Percentiles rank a stretch among this genome's conserved stretches.
These are phyloP conservation scores for Porites lobata DNA, from an alignment of 92 coral and sea anemone species.

Conservation along the genomic window DNA sequence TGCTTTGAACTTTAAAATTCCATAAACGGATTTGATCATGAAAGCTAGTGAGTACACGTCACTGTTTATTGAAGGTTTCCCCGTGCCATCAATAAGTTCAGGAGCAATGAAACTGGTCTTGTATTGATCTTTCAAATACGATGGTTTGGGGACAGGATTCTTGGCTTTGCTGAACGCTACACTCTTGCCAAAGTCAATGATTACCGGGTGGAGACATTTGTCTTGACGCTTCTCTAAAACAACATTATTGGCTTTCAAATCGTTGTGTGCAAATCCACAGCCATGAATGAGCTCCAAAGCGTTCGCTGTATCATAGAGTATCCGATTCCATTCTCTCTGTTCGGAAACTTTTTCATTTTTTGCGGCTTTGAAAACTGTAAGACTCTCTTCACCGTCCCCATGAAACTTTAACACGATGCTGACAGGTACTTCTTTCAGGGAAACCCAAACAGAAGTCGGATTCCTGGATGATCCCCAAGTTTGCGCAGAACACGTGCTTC, in stretches of 20 bases:
- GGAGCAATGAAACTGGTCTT: constrained; percentile 42
- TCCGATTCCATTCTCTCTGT: constrained; percentile 31
- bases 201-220: constrained; percentile 24
- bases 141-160: constrained; percentile 2
- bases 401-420: constrained; percentile 51
- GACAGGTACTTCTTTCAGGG: constrained; percentile 12
- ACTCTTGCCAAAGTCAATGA: constrained; percentile 42
- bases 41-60: constrained; percentile 48
- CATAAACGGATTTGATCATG: constrained; percentile 18
- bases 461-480: constrained; percentile 61
- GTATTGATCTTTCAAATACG: constrained; percentile 15
- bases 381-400: constrained; percentile 40
- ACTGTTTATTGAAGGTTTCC: constrained; percentile 42
- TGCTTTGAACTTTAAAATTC: constrained; percentile 3
- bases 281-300: constrained; percentile 53
- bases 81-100: constrained; percentile 39
- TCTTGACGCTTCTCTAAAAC: constrained; percentile 36
- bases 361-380: constrained; percentile 54
- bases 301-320: constrained; percentile 32
- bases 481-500: constrained; percentile 24
- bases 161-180: constrained; percentile 25
- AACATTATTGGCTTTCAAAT: constrained; percentile 39
- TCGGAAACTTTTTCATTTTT: not conserved
- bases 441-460: constrained; percentile 52
- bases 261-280: constrained; percentile 22